Conservation (phyloP, 1,140 invertebrate genomes). For the Eufriesea mexicana region DNA sequence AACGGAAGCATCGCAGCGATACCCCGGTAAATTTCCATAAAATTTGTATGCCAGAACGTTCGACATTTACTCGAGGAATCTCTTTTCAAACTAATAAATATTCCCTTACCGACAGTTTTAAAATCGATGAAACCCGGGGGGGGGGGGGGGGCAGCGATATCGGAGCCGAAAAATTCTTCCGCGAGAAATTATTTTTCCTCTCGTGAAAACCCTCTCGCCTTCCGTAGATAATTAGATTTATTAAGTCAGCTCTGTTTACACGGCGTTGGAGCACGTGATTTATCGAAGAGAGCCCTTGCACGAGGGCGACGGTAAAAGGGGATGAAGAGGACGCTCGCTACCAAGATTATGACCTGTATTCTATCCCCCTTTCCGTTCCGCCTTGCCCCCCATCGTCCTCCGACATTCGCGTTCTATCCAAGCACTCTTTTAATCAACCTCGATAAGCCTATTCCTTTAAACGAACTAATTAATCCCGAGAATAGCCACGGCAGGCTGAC, state of each 20-base stretch:
- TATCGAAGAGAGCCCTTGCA: conserved; percentile 66
- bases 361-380: conserved; percentile 40
- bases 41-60: conserved; percentile 26
- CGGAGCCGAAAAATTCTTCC: conserved; percentile 49
- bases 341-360: conserved; percentile 69
- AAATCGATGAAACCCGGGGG: conserved; percentile 36
- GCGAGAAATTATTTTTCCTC: conserved; percentile 67
- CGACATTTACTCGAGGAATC: conserved; percentile 5
- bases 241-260: conserved; percentile 73
- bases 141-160: conserved; percentile 35
- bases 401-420: background rate
- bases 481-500: background rate
- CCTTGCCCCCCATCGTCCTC: background rate
- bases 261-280: conserved; percentile 68
- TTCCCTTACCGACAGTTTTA: conserved; percentile 28
- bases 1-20: conserved; percentile 1
- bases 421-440: conserved; percentile 59
- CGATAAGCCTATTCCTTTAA: conserved; percentile 65
- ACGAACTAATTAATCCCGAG: conserved; percentile 58
- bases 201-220: background rate
- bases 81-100: conserved; percentile 20
- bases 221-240: conserved; percentile 73
- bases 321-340: conserved; percentile 63
- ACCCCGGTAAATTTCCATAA: conserved; percentile 14
- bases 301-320: conserved; percentile 14